Evolutionary conservation across 2,888 invertebrate species (phyloP).

Genomic region (Oxyscelio sp.): DNA sequence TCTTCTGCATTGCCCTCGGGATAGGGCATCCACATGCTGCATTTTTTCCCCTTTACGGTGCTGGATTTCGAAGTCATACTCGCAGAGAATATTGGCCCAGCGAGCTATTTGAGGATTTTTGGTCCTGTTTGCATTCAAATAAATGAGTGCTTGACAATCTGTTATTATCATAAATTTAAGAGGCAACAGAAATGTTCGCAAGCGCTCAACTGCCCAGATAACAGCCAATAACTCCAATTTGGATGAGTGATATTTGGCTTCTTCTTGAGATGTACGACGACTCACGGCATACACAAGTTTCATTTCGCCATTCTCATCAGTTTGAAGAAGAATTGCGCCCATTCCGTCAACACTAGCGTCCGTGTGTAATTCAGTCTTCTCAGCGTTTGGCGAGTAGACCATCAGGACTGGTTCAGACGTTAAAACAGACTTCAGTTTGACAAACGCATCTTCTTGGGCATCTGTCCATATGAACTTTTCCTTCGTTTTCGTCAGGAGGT

Average conservation of each 20-base stretch:
- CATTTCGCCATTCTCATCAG: neutral
- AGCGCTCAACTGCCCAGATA: constrained; percentile 30
- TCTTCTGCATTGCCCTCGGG: constrained; percentile 16
- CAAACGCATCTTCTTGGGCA: constrained; percentile 6
- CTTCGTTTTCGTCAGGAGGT: neutral
- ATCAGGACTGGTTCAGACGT: neutral
- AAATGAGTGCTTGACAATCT: constrained; percentile 47
- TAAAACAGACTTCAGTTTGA: constrained; percentile 4
- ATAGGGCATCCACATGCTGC: constrained; percentile 40
- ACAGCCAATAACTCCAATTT: constrained; percentile 51
- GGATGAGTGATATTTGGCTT: constrained; percentile 77
- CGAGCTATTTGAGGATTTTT: constrained; percentile 40
- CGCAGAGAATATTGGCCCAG: constrained; percentile 23
- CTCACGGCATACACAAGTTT: constrained; percentile 39
- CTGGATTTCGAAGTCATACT: constrained; percentile 26
- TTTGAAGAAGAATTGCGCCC: constrained; percentile 17
- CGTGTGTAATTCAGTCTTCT: constrained; percentile 32
- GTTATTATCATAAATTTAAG: constrained; percentile 8
- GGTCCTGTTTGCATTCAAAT: constrained; percentile 9
- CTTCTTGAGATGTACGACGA: constrained; percentile 47
- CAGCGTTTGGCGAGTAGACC: neutral
- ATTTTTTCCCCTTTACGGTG: too few relatives aligned
- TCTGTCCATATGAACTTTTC: constrained; percentile 23
- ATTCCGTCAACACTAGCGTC: constrained; percentile 25
- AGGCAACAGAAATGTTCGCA: constrained; percentile 10